Conservation (phyloP, 2,888 invertebrate species). For the Watsonalla cultraria region DNA sequence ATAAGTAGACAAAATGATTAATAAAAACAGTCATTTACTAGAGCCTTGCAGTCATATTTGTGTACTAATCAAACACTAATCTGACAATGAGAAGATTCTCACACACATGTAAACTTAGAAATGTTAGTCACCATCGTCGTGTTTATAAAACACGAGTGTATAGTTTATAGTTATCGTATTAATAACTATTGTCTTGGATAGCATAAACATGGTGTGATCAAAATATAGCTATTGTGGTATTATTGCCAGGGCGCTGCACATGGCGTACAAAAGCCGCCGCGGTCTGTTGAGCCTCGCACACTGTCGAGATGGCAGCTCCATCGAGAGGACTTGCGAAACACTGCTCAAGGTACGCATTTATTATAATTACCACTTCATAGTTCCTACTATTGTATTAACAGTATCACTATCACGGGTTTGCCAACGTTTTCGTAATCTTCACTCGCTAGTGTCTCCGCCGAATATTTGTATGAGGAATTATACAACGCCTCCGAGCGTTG, state of each 20-base stretch:
- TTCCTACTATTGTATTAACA: not conserved
- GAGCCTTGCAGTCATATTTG: constrained; percentile 8
- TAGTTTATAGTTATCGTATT: constrained; percentile 68
- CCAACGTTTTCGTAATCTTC: too few relatives aligned
- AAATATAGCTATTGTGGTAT: constrained; percentile 55
- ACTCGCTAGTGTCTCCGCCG: too few relatives aligned
- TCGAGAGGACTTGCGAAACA: constrained; percentile 59
- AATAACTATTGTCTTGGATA: constrained; percentile 67
- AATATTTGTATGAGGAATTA: too few relatives aligned
- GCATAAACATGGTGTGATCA: constrained; percentile 53
- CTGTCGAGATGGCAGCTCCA: constrained; percentile 55
- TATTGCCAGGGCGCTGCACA: constrained; percentile 61
- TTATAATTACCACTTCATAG: not conserved
- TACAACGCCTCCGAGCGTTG: too few relatives aligned
- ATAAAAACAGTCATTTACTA: too few relatives aligned
- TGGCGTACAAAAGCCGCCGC: constrained; percentile 75
- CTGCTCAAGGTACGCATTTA: constrained; percentile 58
- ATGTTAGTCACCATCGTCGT: constrained; percentile 45
- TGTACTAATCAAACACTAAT: constrained; percentile 6
- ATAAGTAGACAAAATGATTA: too few relatives aligned
- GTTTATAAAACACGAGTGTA: constrained; percentile 65
- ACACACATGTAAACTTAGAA: constrained; percentile 49
- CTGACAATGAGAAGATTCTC: constrained; percentile 39
- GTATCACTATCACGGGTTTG: too few relatives aligned
- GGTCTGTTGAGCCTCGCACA: constrained; percentile 61